Evolutionary conservation across 2,113 vertebrate species (phyloP).

Genomic region (Cyprinus carpio): DNA sequence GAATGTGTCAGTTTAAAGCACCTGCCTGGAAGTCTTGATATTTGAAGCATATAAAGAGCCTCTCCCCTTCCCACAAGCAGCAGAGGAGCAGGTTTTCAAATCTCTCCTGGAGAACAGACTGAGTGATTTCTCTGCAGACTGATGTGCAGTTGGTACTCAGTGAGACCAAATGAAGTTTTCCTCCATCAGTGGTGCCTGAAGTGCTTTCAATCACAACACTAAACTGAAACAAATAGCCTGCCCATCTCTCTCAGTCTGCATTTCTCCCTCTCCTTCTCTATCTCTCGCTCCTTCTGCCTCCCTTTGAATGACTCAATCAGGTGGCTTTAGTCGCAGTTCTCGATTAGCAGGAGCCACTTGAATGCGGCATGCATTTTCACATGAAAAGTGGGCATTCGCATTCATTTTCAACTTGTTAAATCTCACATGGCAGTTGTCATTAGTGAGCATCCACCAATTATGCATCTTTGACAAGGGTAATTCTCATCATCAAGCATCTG

Average conservation of each 20-base stretch:
- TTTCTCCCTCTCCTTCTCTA: constrained; percentile 34
- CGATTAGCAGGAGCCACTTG: constrained; percentile 38
- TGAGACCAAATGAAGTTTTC: constrained; percentile 40
- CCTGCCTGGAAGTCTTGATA: constrained; percentile 2
- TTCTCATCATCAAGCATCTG: constrained; percentile 6
- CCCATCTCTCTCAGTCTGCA: constrained; percentile 13
- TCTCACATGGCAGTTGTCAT: neutral
- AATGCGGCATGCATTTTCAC: constrained; percentile 52
- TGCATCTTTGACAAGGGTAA: constrained; percentile 7
- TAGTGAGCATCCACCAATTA: constrained; percentile 11
- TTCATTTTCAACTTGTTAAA: constrained; percentile 31
- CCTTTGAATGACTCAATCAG: constrained; percentile 38
- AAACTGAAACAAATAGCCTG: constrained; percentile 41
- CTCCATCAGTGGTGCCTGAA: constrained; percentile 34
- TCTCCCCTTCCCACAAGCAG: neutral
- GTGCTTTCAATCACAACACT: constrained; percentile 42
- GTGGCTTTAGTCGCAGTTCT: constrained; percentile 13
- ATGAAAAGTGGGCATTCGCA: constrained; percentile 66
- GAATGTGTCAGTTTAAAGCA: neutral
- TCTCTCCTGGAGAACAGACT: constrained; percentile 13
- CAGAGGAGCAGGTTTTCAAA: constrained; percentile 19
- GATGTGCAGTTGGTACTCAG: constrained; percentile 32
- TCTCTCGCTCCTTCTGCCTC: constrained; percentile 12
- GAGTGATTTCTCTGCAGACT: constrained; percentile 31
- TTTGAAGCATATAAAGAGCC: neutral